These are phyloP conservation scores for Rafetus swinhoei DNA, from an alignment of 2,113 vertebrate species.

Conservation along the genomic window DNA sequence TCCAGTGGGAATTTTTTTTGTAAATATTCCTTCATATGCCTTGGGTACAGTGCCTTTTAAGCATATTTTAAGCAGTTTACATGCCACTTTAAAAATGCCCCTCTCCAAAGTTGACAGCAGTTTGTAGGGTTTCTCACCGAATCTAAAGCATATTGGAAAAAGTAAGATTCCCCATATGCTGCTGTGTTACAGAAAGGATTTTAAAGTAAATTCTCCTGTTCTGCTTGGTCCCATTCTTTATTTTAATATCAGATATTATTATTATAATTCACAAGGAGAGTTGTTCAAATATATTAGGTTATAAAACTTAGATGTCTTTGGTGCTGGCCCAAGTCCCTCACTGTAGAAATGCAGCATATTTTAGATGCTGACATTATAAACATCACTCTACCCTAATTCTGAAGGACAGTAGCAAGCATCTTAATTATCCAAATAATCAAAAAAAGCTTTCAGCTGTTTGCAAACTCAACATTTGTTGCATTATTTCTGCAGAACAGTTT, in stretches of 20 bases:
- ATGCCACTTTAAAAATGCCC: neutral
- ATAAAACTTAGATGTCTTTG: conserved; percentile 12
- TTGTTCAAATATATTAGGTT: neutral
- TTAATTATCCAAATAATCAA: conserved; percentile 49
- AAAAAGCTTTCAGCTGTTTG: conserved; percentile 56
- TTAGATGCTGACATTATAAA: conserved; percentile 43
- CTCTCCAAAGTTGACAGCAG: neutral
- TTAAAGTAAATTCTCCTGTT: conserved; percentile 2
- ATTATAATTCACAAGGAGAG: neutral
- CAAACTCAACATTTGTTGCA: conserved; percentile 54
- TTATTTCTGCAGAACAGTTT: conserved; percentile 49
- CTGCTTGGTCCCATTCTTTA: accelerated
- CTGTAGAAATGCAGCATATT: conserved; percentile 33
- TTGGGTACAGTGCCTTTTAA: neutral
- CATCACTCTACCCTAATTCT: conserved; percentile 52
- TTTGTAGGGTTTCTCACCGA: neutral
- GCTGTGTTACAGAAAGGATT: neutral
- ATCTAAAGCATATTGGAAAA: neutral
- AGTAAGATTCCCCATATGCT: neutral
- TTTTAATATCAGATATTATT: conserved; percentile 9
- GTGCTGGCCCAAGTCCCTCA: neutral
- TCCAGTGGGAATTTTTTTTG: neutral
- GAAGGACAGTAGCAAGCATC: conserved; percentile 50
- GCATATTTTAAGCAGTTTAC: neutral
- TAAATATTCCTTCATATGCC: conserved; percentile 18